These are phyloP conservation scores for Luffia ferchaultella DNA, from an alignment of 2,888 invertebrate species.

Conservation along the genomic window DNA sequence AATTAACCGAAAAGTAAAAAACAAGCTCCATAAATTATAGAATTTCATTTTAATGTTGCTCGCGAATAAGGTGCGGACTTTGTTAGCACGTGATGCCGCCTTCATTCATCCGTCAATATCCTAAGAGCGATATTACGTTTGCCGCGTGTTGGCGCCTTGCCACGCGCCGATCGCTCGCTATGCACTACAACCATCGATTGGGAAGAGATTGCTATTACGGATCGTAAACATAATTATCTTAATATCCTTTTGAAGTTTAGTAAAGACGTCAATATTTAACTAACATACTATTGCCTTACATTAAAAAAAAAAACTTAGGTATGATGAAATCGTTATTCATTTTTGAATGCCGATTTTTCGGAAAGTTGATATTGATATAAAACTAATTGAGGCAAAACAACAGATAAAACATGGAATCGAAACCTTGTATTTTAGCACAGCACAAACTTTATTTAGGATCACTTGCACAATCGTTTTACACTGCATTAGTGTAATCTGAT, in stretches of 20 bases:
- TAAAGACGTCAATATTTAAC: background rate
- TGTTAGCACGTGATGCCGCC: slow-evolving; percentile 16
- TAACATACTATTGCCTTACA: background rate
- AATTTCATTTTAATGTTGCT: no score
- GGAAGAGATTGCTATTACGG: background rate
- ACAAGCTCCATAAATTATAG: no score
- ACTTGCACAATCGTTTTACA: background rate
- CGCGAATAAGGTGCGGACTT: background rate
- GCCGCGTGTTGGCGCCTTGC: slow-evolving; percentile 49
- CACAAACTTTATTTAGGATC: no score
- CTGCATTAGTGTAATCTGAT: background rate
- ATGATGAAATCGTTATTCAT: background rate
- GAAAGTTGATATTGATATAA: background rate
- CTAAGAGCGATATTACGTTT: slow-evolving; percentile 31
- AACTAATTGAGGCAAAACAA: background rate
- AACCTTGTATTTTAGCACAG: no score
- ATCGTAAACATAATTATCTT: background rate
- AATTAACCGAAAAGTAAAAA: background rate
- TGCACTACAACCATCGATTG: slow-evolving; percentile 16
- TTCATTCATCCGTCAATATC: slow-evolving; percentile 53
- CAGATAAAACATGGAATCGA: no score
- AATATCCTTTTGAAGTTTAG: background rate
- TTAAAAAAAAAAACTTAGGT: background rate
- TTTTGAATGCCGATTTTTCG: background rate
- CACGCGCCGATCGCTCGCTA: slow-evolving; percentile 32